Percentiles rank a stretch among this genome's conserved stretches.
phyloP scores from a whole-genome alignment of 2,888 invertebrate genomes.

The Eretmocerus hayati region DNA sequence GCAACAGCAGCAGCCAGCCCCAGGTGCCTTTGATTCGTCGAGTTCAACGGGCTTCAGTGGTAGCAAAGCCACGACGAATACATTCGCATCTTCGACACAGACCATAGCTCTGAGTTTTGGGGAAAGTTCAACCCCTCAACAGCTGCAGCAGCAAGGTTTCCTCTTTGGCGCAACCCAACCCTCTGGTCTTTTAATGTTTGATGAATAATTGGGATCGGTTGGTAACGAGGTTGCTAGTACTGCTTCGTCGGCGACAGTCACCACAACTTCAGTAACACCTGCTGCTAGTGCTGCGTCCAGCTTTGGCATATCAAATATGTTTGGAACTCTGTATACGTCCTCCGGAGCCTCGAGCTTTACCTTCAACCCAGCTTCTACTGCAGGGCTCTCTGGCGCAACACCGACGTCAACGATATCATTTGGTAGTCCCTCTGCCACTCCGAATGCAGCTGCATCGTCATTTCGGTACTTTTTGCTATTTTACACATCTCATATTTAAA shows the following conservation, averaged over 20 bases:
- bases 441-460: slow-evolving; percentile 9
- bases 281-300: slow-evolving; percentile 8
- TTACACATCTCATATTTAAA: no score
- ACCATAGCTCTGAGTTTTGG: slow-evolving; percentile 5
- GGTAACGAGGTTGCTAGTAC: not conserved
- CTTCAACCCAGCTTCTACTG: not conserved
- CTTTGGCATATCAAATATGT: no score
- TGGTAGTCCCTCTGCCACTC: no score
- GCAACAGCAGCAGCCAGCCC: not conserved
- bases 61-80: slow-evolving; percentile 2
- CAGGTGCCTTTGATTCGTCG: slow-evolving; percentile 3
- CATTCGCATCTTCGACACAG: not conserved
- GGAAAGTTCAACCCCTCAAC: not conserved
- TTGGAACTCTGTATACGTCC: not conserved
- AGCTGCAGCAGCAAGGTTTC: no score
- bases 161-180: no score
- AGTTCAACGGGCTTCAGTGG: slow-evolving; percentile 4
- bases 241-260: not conserved
- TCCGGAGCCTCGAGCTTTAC: slow-evolving; percentile 10
- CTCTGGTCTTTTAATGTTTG: slow-evolving; percentile 4
- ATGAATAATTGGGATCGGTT: not conserved
- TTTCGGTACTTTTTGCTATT: no score
- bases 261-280: not conserved
- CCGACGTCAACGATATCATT: slow-evolving; percentile 3
- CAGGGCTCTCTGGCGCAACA: not conserved